These are phyloP conservation scores for Dolichoris vasculosae DNA, from an alignment of 1,140 invertebrate species.

Conservation along the genomic window DNA sequence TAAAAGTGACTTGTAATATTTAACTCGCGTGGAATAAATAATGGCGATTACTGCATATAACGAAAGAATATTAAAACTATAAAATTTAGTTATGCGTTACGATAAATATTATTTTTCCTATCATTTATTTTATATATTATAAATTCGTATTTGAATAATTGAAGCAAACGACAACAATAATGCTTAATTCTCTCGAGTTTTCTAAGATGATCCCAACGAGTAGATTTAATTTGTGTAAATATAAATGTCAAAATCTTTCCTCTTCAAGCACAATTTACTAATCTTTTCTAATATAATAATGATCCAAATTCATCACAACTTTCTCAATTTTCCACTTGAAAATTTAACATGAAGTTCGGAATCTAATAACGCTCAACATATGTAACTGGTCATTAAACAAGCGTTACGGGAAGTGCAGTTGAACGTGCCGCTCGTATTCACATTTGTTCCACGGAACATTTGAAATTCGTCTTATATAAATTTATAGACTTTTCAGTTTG, in stretches of 20 bases:
- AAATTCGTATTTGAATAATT: no score
- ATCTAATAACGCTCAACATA: not conserved
- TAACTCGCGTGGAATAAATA: no score
- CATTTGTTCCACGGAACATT: not conserved
- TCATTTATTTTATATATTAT: no score
- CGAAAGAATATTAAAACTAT: no score
- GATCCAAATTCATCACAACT: not conserved
- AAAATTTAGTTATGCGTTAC: no score
- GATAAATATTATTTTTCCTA: no score
- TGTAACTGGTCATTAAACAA: conserved; percentile 17
- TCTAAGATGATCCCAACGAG: no score
- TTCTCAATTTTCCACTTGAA: conserved; percentile 13
- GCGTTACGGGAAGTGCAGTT: not conserved
- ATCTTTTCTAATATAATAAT: not conserved
- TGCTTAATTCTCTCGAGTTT: no score
- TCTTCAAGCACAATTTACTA: not conserved
- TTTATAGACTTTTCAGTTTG: not conserved
- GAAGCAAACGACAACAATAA: no score
- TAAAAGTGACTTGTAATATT: no score
- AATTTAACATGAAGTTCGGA: not conserved
- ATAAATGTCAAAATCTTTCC: not conserved
- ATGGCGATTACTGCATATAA: no score
- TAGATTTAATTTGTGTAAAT: no score
- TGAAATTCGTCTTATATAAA: not conserved
- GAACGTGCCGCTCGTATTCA: not conserved